Evolutionary conservation across 2,797 vertebrate species (phyloP), one percentile per base, ranked within the genome.

Genomic region (Myotis pilosus): DNA sequence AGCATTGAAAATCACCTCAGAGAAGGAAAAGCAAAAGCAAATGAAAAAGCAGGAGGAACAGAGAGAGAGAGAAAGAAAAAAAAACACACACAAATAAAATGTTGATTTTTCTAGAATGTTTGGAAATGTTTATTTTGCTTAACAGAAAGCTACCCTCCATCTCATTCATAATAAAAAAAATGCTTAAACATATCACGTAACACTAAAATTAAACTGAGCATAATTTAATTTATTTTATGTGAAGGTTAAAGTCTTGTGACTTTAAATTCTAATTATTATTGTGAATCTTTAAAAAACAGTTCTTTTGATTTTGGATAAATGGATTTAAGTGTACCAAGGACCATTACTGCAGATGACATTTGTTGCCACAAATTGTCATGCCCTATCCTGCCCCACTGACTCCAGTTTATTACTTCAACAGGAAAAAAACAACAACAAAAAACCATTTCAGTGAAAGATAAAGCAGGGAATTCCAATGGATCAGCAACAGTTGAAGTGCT

Each of bases 401-500:
- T 93, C 36, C 47, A 83, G 66, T 75, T 72, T 95, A 30, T 79
- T 81, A 66, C 69, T 94, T 89, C 76, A 55, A 23, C 36, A 23
- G 53, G 72, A 95, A 89, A 69, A 79, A 78, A 28, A 28, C n/a
- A 28, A 51, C 47, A 79, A 17, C 30, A n/a, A 7, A 66, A 69
- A 20, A 36, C 12, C 75, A 60, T 85, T 91, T 74, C 79, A 72
- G 25, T 72, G 89, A 91, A 93, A 20, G 57, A 81, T 87, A 95
- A 96, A 96, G 84, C 83, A 44, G 89, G 96, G 94, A 96, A 96
- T 96, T 97, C 97, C 96, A 91, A 28, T 20, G 75, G 64, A 94
- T 96, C 84, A 97, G 44, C 91, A 95, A 66, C 74, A 88, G 80
- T 0, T 2, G 90, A 76, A 95, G 64, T 89, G 91, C 91, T 96